A percentile compares a stretch with the other conserved stretches of the same genome.
These are phyloP conservation scores for Antheraea pernyi DNA, from an alignment of 1,140 invertebrate species.

Conservation along the genomic window DNA sequence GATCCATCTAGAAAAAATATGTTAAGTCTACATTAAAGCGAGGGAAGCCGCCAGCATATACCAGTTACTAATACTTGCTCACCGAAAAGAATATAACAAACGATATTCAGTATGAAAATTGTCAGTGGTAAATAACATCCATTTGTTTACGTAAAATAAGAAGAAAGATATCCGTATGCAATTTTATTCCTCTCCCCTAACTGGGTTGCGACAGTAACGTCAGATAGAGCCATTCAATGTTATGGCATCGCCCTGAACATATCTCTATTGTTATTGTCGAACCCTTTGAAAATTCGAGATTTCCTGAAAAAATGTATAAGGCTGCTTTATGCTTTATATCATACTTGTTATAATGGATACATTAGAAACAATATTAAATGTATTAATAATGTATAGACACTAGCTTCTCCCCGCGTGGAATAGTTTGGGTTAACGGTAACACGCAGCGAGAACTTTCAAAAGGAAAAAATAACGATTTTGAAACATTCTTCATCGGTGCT, in stretches of 20 bases:
- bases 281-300: slow-evolving; percentile 1
- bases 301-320: slow-evolving; percentile 1
- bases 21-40: too few relatives aligned
- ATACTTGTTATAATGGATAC: too few relatives aligned
- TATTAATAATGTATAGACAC: too few relatives aligned
- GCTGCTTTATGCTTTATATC: background rate
- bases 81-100: background rate
- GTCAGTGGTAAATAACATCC: background rate
- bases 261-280: background rate
- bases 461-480: too few relatives aligned
- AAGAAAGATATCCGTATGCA: slow-evolving; percentile 2
- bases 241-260: background rate
- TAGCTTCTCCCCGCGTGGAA: too few relatives aligned
- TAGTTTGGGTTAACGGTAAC: too few relatives aligned
- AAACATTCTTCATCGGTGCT: too few relatives aligned
- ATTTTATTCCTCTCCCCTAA: slow-evolving; percentile 1
- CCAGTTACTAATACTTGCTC: too few relatives aligned
- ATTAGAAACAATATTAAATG: too few relatives aligned
- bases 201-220: slow-evolving; percentile 7
- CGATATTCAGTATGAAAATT: slow-evolving; percentile 1
- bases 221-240: slow-evolving; percentile 9
- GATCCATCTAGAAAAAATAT: too few relatives aligned
- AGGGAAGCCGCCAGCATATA: too few relatives aligned
- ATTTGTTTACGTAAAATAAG: background rate
- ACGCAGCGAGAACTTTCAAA: too few relatives aligned